Percentiles rank a stretch among this genome's conserved stretches.
phyloP scores from a whole-genome alignment of 2,797 vertebrate species.

The Liasis olivaceus region DNA sequence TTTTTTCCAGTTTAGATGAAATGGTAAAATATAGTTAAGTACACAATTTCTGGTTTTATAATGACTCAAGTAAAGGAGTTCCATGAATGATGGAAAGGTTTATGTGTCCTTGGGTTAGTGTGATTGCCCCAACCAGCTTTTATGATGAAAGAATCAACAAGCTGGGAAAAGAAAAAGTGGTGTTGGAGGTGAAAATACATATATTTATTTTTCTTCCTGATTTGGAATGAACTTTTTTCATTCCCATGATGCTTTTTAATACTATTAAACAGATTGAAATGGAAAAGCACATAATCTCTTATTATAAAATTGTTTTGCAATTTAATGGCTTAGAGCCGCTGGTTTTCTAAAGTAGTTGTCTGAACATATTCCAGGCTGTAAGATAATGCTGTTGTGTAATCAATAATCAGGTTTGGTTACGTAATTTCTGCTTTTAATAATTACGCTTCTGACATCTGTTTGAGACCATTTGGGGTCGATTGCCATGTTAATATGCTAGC shows the following conservation, averaged over 20 bases:
- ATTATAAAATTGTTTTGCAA: slow-evolving; percentile 33
- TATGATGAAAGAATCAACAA: background rate
- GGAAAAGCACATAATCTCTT: fast-evolving
- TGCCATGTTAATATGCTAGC: background rate
- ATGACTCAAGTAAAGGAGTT: background rate
- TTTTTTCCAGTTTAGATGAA: background rate
- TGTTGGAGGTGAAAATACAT: background rate
- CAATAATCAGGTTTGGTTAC: slow-evolving; percentile 34
- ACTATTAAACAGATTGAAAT: slow-evolving; percentile 16
- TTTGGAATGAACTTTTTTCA: slow-evolving; percentile 2
- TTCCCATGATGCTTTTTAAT: slow-evolving; percentile 32
- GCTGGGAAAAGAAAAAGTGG: background rate
- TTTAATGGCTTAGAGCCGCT: slow-evolving; percentile 24
- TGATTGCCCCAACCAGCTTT: background rate
- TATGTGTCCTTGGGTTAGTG: background rate
- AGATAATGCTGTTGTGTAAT: slow-evolving; percentile 30
- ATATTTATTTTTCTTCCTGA: background rate
- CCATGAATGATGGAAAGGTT: background rate
- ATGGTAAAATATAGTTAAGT: background rate
- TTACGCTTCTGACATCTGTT: slow-evolving; percentile 22
- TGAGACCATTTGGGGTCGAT: background rate
- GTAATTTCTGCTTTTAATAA: background rate
- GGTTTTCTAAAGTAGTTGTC: slow-evolving; percentile 25
- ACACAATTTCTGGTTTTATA: background rate
- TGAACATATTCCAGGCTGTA: background rate